Evolutionary conservation across 2,888 invertebrate species (phyloP), one percentile per base, ranked within the genome.

Genomic region (Drosophila anomalata): DNA sequence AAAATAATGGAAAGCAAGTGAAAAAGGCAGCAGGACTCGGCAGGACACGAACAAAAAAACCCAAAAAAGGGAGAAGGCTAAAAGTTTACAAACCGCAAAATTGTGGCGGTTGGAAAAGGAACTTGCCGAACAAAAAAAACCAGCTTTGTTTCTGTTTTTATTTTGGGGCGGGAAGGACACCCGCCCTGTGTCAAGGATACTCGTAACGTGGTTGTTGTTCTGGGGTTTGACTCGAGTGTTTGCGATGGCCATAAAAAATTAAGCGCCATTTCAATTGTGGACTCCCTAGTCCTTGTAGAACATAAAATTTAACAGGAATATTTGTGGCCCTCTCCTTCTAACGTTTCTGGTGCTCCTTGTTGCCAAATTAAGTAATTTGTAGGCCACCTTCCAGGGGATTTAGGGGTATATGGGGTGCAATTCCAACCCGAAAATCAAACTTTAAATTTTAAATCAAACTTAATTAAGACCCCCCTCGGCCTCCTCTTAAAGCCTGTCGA

Each of bases 71-170:
- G 33, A 29, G 42, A 55, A 47, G 63, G 54, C 60, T 46, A 79
- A 82, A 82, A 82, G 80, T 82, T 82, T 82, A 77, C 75, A 82
- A 87, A 87, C 82, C 82, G 77, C 88, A 87, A 82, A 82, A 82
- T 85, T 82, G 82, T 82, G 26, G 82, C 82, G 82, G 88, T 85
- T 85, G 52, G 60, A 65, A 66, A 71, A 70, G 67, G 67, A 78
- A 80, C 68, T 68, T 69, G 44, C 55, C 63, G 51, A 44, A 62
- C 67, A 66, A 44, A 54, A 47, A 56, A 59, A 50, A 36, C 53
- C 22, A 56, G 31, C 9, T 24, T 26, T 68, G 47, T 56, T 46
- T 67, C 41, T 26, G n/a, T 41, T 41, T 12, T 22, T 11, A 22
- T 39, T 22, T 36, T 9, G n/a, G 36, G 46, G 60, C 6, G 41